Percentiles rank a stretch among this genome's conserved stretches.
Conservation (phyloP, 2,888 invertebrate genomes). For the Agriopis leucophaearia region DNA sequence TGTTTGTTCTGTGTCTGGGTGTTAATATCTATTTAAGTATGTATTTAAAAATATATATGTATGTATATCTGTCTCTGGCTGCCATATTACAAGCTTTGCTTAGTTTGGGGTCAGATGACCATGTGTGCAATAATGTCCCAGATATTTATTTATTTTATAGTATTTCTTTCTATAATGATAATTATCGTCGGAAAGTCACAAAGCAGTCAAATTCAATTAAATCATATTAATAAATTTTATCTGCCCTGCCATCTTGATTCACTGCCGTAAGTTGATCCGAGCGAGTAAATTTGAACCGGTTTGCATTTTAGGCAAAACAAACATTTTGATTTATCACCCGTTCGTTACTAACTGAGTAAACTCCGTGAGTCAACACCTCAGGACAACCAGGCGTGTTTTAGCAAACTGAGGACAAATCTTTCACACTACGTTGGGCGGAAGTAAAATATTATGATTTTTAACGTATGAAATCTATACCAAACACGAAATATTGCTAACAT, state of each 20-base stretch:
- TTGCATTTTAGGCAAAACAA: constrained; percentile 40
- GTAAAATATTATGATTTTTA: neutral
- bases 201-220: constrained; percentile 10
- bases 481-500: too few relatives aligned
- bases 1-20: too few relatives aligned
- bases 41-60: too few relatives aligned
- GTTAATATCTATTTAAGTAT: too few relatives aligned
- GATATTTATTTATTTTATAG: too few relatives aligned
- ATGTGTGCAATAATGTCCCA: too few relatives aligned
- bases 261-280: constrained; percentile 27
- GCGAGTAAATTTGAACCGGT: constrained; percentile 26
- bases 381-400: constrained; percentile 34
- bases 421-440: constrained; percentile 3
- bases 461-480: too few relatives aligned
- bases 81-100: too few relatives aligned
- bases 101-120: too few relatives aligned
- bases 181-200: neutral
- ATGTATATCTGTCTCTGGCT: too few relatives aligned
- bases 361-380: constrained; percentile 40
- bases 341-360: constrained; percentile 39
- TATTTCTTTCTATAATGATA: too few relatives aligned
- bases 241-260: constrained; percentile 21
- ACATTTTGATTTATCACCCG: constrained; percentile 47
- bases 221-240: constrained; percentile 6
- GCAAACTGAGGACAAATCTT: constrained; percentile 25